Conservation (phyloP, 2,888 invertebrate species). For the Drosophila dives region DNA sequence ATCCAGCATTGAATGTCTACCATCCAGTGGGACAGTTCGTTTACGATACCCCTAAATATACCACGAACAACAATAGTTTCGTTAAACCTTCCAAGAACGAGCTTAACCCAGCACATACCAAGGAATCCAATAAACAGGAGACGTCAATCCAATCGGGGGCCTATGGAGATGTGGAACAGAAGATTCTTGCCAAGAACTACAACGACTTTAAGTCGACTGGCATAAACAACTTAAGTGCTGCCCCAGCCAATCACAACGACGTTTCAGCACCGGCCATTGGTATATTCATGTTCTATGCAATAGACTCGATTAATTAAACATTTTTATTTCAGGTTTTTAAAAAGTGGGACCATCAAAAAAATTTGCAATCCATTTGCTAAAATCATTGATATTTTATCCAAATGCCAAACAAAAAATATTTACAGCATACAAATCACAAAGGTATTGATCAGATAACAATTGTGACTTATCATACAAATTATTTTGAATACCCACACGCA, state of each 20-base stretch:
- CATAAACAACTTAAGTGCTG: constrained; percentile 26
- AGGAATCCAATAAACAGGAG: constrained; percentile 35
- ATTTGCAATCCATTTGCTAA: constrained; percentile 3
- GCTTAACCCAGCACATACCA: constrained; percentile 48
- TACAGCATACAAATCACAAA: background rate
- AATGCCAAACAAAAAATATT: background rate
- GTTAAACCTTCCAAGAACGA: constrained; percentile 41
- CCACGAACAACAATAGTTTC: constrained; percentile 22
- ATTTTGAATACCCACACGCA: constrained; percentile 6
- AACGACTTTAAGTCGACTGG: constrained; percentile 57
- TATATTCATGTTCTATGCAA: constrained; percentile 41
- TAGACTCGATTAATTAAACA: background rate
- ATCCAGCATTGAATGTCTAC: constrained; percentile 19
- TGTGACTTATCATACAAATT: constrained; percentile 19
- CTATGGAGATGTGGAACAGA: constrained; percentile 52
- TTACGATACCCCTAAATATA: constrained; percentile 51
- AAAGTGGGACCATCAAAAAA: constrained; percentile 2
- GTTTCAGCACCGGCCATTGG: constrained; percentile 76
- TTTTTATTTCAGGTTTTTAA: constrained; percentile 39
- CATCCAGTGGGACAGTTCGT: constrained; percentile 26
- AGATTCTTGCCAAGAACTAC: constrained; percentile 58
- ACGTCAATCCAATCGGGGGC: constrained; percentile 29
- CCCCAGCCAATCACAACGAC: constrained; percentile 86
- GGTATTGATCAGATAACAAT: constrained; percentile 11
- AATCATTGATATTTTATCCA: constrained; percentile 6